Percentiles rank a stretch among this genome's conserved stretches.
phyloP scores from a whole-genome alignment of 2,113 vertebrate genomes.

The Poeciliopsis prolifica region DNA sequence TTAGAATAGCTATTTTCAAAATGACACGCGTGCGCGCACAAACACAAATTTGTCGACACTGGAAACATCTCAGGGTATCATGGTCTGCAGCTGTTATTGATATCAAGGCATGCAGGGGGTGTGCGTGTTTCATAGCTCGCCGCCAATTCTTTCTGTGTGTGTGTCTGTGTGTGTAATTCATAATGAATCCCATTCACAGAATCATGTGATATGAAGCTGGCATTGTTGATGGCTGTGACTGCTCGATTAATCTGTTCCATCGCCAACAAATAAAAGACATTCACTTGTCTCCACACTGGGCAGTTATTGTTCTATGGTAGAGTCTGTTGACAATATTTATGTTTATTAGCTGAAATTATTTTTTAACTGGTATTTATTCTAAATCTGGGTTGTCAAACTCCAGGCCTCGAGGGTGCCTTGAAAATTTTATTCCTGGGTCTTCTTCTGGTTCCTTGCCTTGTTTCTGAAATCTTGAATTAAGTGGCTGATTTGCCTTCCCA shows the following conservation, averaged over 20 bases:
- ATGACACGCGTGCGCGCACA: constrained; percentile 2
- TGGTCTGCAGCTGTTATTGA: constrained; percentile 75
- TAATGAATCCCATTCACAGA: constrained; percentile 78
- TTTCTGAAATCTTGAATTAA: too few relatives aligned
- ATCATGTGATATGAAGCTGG: constrained; percentile 73
- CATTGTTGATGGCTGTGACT: constrained; percentile 60
- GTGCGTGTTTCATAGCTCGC: constrained; percentile 65
- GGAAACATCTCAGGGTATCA: constrained; percentile 53
- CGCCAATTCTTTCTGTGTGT: constrained; percentile 61
- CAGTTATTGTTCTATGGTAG: not conserved
- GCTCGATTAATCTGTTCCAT: constrained; percentile 59
- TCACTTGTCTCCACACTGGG: constrained; percentile 43
- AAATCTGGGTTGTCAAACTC: too few relatives aligned
- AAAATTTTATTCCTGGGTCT: too few relatives aligned
- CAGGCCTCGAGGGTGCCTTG: too few relatives aligned
- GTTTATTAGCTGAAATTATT: not conserved
- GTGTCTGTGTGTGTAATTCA: constrained; percentile 51
- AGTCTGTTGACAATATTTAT: not conserved
- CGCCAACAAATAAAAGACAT: constrained; percentile 62
- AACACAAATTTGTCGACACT: constrained; percentile 24
- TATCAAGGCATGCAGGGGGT: constrained; percentile 62
- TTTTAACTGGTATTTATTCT: too few relatives aligned
- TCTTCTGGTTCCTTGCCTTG: too few relatives aligned
- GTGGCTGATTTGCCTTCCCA: too few relatives aligned
- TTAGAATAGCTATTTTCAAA: constrained; percentile 26